Evolutionary conservation across 2,113 vertebrate species (phyloP).

Genomic region (Prinia subflava): DNA sequence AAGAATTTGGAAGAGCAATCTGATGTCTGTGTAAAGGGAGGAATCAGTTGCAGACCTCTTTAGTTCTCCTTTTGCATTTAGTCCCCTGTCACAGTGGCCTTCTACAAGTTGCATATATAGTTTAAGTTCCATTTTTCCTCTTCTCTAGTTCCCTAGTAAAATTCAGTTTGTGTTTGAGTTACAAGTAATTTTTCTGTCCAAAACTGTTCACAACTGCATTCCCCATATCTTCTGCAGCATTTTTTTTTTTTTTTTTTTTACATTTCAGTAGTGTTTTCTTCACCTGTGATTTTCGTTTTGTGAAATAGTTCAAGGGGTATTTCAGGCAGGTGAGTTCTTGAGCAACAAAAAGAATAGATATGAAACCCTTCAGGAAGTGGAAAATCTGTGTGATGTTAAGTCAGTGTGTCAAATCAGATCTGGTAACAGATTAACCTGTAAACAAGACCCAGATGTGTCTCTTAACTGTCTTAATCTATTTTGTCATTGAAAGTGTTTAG

Average conservation of each 20-base stretch:
- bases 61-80: not conserved
- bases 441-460: slow-evolving; percentile 1
- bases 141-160: not conserved
- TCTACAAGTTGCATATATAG: not conserved
- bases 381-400: not conserved
- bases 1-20: not conserved
- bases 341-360: not conserved
- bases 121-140: not conserved
- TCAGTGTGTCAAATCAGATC: slow-evolving; percentile 27
- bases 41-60: not conserved
- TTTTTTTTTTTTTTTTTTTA: accelerated
- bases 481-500: slow-evolving; percentile 1
- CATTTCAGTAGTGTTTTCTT: not conserved
- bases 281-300: not conserved
- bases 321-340: not conserved
- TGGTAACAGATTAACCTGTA: slow-evolving; percentile 49
- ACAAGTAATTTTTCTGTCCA: not conserved
- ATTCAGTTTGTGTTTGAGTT: not conserved
- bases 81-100: not conserved
- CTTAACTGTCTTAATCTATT: slow-evolving; percentile 17
- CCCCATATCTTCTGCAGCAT: not conserved
- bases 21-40: not conserved
- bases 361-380: not conserved
- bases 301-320: not conserved
- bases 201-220: not conserved